A percentile compares a stretch with the other conserved stretches of the same genome.
Evolutionary conservation across 2,797 vertebrate genomes (phyloP).

Genomic region (Enteromius mattozi): DNA sequence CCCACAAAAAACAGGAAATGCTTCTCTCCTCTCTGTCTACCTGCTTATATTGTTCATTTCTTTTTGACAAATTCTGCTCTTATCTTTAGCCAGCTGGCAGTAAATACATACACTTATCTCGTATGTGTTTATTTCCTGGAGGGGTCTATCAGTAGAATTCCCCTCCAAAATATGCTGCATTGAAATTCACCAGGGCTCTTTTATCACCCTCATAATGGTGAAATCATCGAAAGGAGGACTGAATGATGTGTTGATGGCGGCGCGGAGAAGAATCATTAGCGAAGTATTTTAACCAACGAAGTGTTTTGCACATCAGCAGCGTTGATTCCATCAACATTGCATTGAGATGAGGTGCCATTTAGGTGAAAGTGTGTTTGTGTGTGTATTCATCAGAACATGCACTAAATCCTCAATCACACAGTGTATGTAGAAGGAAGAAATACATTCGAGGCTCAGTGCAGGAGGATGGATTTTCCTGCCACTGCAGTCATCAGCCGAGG

Average conservation of each 20-base stretch:
- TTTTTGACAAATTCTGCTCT: not conserved
- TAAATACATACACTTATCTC: constrained; percentile 31
- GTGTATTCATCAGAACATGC: constrained; percentile 34
- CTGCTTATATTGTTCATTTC: not conserved
- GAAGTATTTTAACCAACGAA: not conserved
- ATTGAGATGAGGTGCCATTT: constrained; percentile 42
- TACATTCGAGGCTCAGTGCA: constrained; percentile 27
- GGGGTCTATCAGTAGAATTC: constrained; percentile 43
- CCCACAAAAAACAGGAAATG: not conserved
- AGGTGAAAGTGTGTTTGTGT: constrained; percentile 32
- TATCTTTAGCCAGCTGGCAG: constrained; percentile 16
- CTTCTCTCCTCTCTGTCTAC: not conserved
- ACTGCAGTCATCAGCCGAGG: constrained; percentile 43
- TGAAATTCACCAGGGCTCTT: constrained; percentile 23
- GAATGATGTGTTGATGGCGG: constrained; percentile 42
- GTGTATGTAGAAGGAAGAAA: constrained; percentile 16
- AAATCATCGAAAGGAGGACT: constrained; percentile 37
- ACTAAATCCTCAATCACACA: constrained; percentile 45
- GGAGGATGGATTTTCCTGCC: constrained; percentile 30
- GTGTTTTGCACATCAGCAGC: constrained; percentile 21
- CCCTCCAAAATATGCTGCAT: constrained; percentile 19
- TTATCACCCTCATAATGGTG: constrained; percentile 34
- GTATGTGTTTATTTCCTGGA: constrained; percentile 45
- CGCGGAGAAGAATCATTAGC: constrained; percentile 32
- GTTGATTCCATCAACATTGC: constrained; percentile 44